These are phyloP conservation scores for Columba janthina DNA, from an alignment of 2,113 vertebrate species.

Conservation along the genomic window DNA sequence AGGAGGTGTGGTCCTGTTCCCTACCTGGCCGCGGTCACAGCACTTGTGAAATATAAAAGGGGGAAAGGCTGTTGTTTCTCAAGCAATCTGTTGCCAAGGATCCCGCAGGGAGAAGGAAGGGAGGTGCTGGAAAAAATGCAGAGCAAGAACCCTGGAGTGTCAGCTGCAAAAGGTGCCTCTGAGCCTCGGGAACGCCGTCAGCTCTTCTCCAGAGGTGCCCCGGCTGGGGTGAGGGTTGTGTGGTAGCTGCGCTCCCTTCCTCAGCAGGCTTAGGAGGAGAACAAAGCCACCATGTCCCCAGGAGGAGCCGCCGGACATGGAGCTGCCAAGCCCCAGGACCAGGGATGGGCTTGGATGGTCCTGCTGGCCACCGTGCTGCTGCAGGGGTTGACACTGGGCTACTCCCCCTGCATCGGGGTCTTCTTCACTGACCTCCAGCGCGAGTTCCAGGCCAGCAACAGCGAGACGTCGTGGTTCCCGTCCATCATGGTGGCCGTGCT, in stretches of 20 bases:
- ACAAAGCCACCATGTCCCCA: constrained; percentile 45
- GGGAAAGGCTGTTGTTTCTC: constrained; percentile 1
- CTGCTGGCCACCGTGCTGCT: constrained; percentile 81
- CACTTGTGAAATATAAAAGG: constrained; percentile 63
- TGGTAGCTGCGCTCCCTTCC: not conserved
- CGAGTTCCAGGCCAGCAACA: constrained; percentile 89
- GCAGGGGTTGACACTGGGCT: constrained; percentile 86
- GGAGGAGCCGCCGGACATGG: not conserved
- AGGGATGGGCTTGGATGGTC: constrained; percentile 91
- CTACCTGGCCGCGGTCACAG: constrained; percentile 9
- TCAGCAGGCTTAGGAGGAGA: not conserved
- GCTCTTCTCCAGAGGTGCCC: not conserved
- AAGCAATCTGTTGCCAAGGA: constrained; percentile 12
- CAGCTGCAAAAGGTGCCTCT: not conserved
- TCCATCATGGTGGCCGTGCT: constrained; percentile 89
- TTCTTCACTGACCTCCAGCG: constrained; percentile 91
- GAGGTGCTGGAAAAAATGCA: constrained; percentile 33
- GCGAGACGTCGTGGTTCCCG: constrained; percentile 91
- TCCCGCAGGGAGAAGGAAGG: not conserved
- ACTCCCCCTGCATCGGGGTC: constrained; percentile 85
- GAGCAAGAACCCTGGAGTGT: not conserved
- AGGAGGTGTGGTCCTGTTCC: constrained; percentile 50
- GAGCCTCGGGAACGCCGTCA: not conserved
- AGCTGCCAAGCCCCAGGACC: constrained; percentile 55
- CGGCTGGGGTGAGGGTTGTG: not conserved